A percentile compares a stretch with the other conserved stretches of the same genome.
phyloP scores from a whole-genome alignment of 1,140 invertebrate genomes.

The Micrasema longulum region DNA sequence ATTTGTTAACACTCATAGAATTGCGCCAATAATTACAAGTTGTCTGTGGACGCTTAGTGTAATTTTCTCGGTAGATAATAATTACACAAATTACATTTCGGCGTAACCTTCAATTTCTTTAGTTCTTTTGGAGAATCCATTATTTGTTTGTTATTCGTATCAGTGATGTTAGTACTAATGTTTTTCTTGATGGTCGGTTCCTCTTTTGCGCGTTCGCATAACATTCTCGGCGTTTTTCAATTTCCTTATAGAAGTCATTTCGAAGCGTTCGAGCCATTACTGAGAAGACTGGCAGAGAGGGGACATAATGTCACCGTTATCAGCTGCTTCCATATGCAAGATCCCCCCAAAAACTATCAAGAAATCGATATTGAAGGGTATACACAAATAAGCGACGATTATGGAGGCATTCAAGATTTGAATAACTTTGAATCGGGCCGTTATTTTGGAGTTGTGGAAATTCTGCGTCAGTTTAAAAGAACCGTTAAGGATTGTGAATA shows the following conservation, averaged over 20 bases:
- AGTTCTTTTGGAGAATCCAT: too few species aligned
- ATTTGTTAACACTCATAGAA: too few species aligned
- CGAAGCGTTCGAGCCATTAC: conserved; percentile 72
- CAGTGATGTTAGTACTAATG: not conserved
- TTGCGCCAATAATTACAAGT: too few species aligned
- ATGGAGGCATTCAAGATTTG: not conserved
- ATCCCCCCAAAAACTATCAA: conserved; percentile 68
- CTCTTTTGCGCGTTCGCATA: conserved; percentile 56
- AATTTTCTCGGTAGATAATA: too few species aligned
- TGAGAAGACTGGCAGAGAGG: conserved; percentile 72
- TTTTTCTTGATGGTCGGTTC: not conserved
- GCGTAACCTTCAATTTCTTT: too few species aligned
- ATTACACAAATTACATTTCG: too few species aligned
- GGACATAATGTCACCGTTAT: conserved; percentile 79
- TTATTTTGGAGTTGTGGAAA: not conserved
- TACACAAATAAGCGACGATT: conserved; percentile 2
- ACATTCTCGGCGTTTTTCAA: conserved; percentile 75
- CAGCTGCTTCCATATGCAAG: conserved; percentile 70
- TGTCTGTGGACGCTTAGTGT: too few species aligned
- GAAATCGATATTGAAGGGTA: conserved; percentile 64
- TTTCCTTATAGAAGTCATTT: conserved; percentile 78
- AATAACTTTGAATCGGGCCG: not conserved
- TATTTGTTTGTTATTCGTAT: too few species aligned
- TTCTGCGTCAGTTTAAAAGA: conserved; percentile 3
- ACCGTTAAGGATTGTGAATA: conserved; percentile 63